Percentiles rank a stretch among this genome's conserved stretches.
phyloP scores from a whole-genome alignment of 2,113 vertebrate species.

The Haliaeetus leucogaster region DNA sequence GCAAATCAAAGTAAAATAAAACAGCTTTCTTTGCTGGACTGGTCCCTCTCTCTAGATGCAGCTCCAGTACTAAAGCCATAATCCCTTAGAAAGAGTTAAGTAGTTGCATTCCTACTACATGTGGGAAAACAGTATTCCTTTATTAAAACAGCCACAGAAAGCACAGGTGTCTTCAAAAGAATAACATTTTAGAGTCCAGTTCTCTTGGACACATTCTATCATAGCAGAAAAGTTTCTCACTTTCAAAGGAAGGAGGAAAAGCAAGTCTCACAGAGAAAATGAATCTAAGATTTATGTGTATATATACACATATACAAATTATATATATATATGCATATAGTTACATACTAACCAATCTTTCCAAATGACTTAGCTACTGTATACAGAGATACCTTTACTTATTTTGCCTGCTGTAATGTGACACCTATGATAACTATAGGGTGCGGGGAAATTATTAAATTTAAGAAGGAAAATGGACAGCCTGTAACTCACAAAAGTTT shows the following conservation, averaged over 20 bases:
- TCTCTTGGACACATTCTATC: rapidly evolving
- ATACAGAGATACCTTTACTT: neutral
- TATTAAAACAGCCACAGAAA: neutral
- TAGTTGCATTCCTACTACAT: rapidly evolving
- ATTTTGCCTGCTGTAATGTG: neutral
- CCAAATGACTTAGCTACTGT: neutral
- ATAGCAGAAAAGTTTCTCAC: rapidly evolving
- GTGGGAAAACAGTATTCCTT: neutral
- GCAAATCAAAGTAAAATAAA: neutral
- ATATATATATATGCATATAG: rapidly evolving
- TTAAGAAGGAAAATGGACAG: neutral
- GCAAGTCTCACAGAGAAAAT: rapidly evolving
- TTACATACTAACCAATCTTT: neutral
- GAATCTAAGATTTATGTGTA: rapidly evolving
- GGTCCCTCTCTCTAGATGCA: neutral
- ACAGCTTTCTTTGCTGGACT: too few relatives aligned
- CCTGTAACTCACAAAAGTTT: neutral
- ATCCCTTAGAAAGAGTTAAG: neutral
- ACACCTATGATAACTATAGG: neutral
- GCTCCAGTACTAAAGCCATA: neutral
- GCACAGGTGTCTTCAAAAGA: neutral
- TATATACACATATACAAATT: too few relatives aligned
- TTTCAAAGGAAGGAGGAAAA: neutral
- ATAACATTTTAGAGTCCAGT: rapidly evolving
- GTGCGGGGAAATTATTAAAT: rapidly evolving